phyloP scores from a whole-genome alignment of 1,140 invertebrate genomes.

The Drosophila bifasciata region DNA sequence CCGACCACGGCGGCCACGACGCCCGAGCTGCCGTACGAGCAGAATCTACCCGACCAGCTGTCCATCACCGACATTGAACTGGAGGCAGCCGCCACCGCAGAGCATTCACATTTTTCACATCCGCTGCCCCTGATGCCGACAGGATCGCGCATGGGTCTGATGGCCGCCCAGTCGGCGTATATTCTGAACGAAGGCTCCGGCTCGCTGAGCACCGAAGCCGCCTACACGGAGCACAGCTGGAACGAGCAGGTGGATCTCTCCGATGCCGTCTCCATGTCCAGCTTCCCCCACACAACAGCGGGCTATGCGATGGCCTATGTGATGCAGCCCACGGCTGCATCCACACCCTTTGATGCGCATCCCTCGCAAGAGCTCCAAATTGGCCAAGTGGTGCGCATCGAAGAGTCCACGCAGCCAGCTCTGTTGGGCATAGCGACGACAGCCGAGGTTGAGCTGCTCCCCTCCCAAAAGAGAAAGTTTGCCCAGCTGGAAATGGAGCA shows the following conservation, averaged over 20 bases:
- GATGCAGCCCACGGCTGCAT: conserved; percentile 23
- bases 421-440: conserved; percentile 8
- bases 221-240: conserved; percentile 49
- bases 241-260: conserved; percentile 51
- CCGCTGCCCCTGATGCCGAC: conserved; percentile 54
- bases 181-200: conserved; percentile 1
- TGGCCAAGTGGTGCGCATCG: conserved; percentile 62
- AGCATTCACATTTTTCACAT: conserved; percentile 39
- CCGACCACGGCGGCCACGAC: conserved; percentile 69
- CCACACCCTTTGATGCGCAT: conserved; percentile 11
- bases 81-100: conserved; percentile 61
- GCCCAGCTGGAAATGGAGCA: background rate
- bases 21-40: conserved; percentile 56
- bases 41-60: conserved; percentile 50
- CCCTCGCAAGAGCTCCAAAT: conserved; percentile 36
- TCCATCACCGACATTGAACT: conserved; percentile 57
- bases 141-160: conserved; percentile 43
- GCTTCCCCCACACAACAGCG: conserved; percentile 13
- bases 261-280: conserved; percentile 27
- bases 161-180: conserved; percentile 10
- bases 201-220: conserved; percentile 10
- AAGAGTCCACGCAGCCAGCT: conserved; percentile 14
- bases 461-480: background rate
- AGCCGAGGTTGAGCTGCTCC: background rate
- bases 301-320: conserved; percentile 55